These are phyloP conservation scores for Pristionchus fissidentatus DNA, from an alignment of 2,888 invertebrate species.

Conservation along the genomic window DNA sequence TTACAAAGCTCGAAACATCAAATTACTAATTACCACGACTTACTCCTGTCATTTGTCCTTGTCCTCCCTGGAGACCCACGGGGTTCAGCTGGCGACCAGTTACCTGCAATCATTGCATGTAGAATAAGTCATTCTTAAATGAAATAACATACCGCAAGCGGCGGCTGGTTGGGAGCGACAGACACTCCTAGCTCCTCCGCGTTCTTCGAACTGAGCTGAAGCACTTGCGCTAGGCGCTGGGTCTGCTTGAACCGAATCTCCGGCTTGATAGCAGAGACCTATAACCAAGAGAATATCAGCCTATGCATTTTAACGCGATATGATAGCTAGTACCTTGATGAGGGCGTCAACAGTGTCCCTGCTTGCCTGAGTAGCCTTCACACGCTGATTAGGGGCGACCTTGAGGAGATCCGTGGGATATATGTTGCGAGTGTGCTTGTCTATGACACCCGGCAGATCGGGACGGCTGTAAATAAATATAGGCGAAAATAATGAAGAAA, in stretches of 20 bases:
- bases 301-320: not conserved
- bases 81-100: not conserved
- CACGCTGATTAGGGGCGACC: slow-evolving; percentile 40
- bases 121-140: not conserved
- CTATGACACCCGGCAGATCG: slow-evolving; percentile 30
- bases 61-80: not conserved
- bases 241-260: slow-evolving; percentile 40
- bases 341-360: not conserved
- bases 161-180: not conserved
- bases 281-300: not conserved
- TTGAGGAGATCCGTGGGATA: slow-evolving; percentile 27
- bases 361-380: slow-evolving; percentile 4
- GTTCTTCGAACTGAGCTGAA: not conserved
- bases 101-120: not conserved
- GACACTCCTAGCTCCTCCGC: not conserved
- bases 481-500: not conserved
- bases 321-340: slow-evolving; percentile 2
- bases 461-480: not conserved
- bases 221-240: not conserved
- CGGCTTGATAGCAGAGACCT: slow-evolving; percentile 43
- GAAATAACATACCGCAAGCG: not conserved
- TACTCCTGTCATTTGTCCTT: slow-evolving; percentile 8
- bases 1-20: not conserved
- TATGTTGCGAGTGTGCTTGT: not conserved
- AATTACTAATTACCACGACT: not conserved